Evolutionary conservation across 2,888 invertebrate genomes (phyloP).

Genomic region (Hoplodrina ambigua): DNA sequence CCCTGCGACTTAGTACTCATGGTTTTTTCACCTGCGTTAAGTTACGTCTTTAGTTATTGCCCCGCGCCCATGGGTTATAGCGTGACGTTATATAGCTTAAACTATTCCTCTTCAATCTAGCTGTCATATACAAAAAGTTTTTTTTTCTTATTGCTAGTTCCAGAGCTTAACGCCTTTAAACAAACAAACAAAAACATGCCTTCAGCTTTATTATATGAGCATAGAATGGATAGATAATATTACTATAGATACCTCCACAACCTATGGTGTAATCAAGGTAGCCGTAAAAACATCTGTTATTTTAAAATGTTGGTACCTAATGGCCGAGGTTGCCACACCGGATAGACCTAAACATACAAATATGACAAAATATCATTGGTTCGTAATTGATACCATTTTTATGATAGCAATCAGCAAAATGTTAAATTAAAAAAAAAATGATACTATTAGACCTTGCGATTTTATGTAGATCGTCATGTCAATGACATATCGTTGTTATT

Average conservation of each 20-base stretch:
- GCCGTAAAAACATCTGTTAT: conserved; percentile 10
- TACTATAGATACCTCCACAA: not conserved
- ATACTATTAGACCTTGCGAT: conserved; percentile 15
- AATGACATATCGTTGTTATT: conserved; percentile 7
- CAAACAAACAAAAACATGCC: no score
- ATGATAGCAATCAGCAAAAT: conserved; percentile 25
- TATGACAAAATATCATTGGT: conserved; percentile 2
- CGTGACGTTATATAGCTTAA: no score
- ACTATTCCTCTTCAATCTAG: no score
- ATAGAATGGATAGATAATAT: no score
- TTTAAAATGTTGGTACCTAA: conserved; percentile 11
- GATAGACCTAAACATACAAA: conserved; percentile 15
- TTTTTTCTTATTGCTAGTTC: no score
- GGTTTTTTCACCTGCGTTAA: no score
- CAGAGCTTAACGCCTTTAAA: no score
- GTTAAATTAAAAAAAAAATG: conserved; percentile 2
- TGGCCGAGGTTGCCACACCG: conserved; percentile 21
- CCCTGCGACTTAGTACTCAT: no score
- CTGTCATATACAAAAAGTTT: no score
- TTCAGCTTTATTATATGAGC: no score
- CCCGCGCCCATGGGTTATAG: no score
- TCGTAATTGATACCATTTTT: conserved; percentile 30
- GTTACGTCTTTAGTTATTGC: no score
- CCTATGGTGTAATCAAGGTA: not conserved
- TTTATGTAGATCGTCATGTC: conserved; percentile 28